These are phyloP conservation scores for Aporophyla nigra DNA, from an alignment of 2,888 invertebrate genomes.

Conservation along the genomic window DNA sequence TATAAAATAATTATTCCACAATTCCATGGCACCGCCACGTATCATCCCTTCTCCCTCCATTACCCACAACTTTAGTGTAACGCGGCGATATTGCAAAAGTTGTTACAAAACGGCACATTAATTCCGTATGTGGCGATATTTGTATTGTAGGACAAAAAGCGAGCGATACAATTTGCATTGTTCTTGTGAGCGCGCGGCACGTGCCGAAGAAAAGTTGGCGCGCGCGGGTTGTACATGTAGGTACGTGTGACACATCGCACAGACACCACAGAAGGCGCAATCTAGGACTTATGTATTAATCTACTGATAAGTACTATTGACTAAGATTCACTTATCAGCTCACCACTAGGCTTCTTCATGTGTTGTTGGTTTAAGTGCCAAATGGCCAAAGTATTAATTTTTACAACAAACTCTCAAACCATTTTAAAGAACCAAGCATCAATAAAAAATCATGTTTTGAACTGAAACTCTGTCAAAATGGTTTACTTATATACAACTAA, in stretches of 20 bases:
- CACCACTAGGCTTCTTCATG: not conserved
- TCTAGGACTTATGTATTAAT: not conserved
- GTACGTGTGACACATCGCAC: conserved; percentile 6
- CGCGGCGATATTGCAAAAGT: conserved; percentile 46
- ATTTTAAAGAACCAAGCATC: too few relatives aligned
- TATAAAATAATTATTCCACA: conserved; percentile 13
- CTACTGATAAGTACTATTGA: not conserved
- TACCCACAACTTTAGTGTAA: conserved; percentile 30
- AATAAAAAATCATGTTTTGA: too few relatives aligned
- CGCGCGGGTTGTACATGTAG: not conserved
- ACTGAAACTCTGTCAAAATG: too few relatives aligned
- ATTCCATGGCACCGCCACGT: not conserved
- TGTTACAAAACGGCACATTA: conserved; percentile 52
- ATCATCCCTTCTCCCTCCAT: conserved; percentile 20
- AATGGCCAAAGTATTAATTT: too few relatives aligned
- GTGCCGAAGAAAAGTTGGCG: conserved; percentile 37
- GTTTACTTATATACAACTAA: too few relatives aligned
- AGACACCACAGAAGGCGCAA: not conserved
- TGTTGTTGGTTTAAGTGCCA: not conserved
- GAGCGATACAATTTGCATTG: conserved; percentile 58
- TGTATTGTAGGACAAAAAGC: conserved; percentile 50
- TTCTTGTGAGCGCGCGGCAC: conserved; percentile 34
- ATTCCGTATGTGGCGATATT: conserved; percentile 52
- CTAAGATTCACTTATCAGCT: not conserved
- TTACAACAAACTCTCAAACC: too few relatives aligned